A percentile compares a stretch with the other conserved stretches of the same genome.
Conservation (phyloP, 2,113 vertebrate genomes). For the Psittacus erithacus region DNA sequence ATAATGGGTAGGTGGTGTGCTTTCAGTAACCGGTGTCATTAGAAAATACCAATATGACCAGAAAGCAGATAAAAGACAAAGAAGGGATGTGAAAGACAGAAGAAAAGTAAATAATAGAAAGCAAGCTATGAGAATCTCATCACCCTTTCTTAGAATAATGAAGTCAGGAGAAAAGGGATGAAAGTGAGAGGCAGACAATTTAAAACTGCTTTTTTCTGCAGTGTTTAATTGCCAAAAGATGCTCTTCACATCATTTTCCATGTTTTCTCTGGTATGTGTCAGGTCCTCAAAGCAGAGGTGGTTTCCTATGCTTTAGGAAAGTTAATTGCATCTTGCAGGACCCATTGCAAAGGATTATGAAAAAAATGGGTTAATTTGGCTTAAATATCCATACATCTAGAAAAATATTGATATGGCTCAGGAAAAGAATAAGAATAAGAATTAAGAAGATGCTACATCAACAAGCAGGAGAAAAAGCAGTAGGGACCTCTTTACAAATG, state of each 20-base stretch:
- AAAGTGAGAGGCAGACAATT: neutral
- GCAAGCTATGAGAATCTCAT: neutral
- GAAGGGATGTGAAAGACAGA: neutral
- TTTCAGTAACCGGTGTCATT: neutral
- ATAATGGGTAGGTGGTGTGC: neutral
- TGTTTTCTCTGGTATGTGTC: neutral
- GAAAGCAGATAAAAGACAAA: neutral
- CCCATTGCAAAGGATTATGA: neutral
- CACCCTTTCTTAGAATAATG: neutral
- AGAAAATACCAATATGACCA: neutral
- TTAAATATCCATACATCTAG: neutral
- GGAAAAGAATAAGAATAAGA: neutral
- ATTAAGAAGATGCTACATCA: neutral
- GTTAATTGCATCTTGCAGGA: neutral
- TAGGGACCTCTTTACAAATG: neutral
- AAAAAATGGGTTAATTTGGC: neutral
- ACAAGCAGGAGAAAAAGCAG: neutral
- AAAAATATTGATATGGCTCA: neutral
- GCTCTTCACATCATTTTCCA: neutral
- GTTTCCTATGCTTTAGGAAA: neutral
- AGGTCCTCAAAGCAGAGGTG: neutral
- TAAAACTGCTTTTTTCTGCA: neutral
- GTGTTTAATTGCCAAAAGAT: neutral
- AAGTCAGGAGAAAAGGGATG: neutral
- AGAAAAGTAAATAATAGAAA: neutral